Evolutionary conservation across 2,888 invertebrate genomes (phyloP), one percentile per base, ranked within the genome.

Genomic region (Eulithis prunata): DNA sequence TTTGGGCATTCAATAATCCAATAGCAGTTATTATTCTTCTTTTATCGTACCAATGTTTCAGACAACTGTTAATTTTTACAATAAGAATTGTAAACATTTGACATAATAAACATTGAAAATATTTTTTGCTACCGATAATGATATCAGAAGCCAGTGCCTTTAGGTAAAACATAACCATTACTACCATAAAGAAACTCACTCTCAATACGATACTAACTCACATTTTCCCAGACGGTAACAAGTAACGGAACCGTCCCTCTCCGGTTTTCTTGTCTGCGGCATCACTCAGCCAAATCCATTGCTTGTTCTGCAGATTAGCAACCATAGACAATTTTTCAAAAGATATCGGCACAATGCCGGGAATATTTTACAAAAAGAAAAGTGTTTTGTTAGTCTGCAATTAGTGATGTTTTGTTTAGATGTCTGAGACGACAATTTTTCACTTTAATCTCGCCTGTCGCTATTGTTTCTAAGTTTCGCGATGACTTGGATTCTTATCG

Each of bases 371-470:
- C 69, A 75, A 79, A 84, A 83, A 83, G 81, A 83, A 63, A 63
- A 57, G 60, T 53, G 68, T 49, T 49, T 49, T 49, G 49, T 71
- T 66, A 64, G 32, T 60, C 66, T 77, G 84, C 84, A 85, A 87
- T 86, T 86, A 86, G 78, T 75, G 69, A 73, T 79, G 84, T 87
- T 85, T 87, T 86, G 83, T 86, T 85, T 81, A 62, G 79, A 75
- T 71, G 75, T 71, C 70, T 72, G 67, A 66, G 73, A 53, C 70
- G 74, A 74, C 78, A 71, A 85, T 85, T 84, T 84, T 85, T 86
- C 85, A 86, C 78, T 81, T 79, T 82, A 85, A 84, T 84, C 83
- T 80, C 71, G 71, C 69, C 75, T 76, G 78, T 77, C 75, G 63
- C 79, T 79, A 83, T 83, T 80, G 81, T 78, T 79, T 66, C 73